phyloP scores from a whole-genome alignment of 2,888 invertebrate species.

The Pollenia griseotomentosa region DNA sequence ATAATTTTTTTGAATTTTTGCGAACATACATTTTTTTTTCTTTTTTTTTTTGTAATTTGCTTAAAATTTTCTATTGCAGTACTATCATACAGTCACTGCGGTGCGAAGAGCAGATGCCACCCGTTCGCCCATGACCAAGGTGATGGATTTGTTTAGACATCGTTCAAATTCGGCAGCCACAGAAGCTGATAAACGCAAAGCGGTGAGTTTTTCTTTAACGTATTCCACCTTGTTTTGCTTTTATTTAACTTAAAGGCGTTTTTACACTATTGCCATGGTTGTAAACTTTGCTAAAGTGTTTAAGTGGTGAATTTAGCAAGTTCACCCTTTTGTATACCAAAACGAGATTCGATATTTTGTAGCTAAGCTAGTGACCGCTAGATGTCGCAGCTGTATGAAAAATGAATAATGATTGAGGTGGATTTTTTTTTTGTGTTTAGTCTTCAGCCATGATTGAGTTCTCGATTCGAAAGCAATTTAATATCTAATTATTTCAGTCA shows the following conservation, averaged over 20 bases:
- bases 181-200: conserved; percentile 89
- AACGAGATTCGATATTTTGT: neutral
- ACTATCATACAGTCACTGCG: conserved; percentile 90
- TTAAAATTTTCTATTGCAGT: conserved; percentile 83
- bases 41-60: neutral
- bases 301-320: neutral
- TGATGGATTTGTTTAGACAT: conserved; percentile 94
- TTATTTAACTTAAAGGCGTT: conserved; percentile 29
- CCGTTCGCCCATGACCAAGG: conserved; percentile 93
- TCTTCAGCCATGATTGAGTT: neutral
- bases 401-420: too few species aligned
- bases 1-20: neutral
- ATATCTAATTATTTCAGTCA: too few species aligned
- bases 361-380: neutral
- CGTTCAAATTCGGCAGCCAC: conserved; percentile 89
- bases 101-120: conserved; percentile 87
- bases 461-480: too few species aligned
- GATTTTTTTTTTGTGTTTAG: neutral
- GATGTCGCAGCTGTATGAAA: neutral
- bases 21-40: conserved; percentile 2
- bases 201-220: conserved; percentile 85
- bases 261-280: conserved; percentile 26
- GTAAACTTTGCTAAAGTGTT: conserved; percentile 1
- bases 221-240: neutral
- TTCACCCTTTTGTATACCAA: neutral